Base-by-base conservation (phyloP, 2,797 vertebrate species). In the Sciurus carolinensis region DNA sequence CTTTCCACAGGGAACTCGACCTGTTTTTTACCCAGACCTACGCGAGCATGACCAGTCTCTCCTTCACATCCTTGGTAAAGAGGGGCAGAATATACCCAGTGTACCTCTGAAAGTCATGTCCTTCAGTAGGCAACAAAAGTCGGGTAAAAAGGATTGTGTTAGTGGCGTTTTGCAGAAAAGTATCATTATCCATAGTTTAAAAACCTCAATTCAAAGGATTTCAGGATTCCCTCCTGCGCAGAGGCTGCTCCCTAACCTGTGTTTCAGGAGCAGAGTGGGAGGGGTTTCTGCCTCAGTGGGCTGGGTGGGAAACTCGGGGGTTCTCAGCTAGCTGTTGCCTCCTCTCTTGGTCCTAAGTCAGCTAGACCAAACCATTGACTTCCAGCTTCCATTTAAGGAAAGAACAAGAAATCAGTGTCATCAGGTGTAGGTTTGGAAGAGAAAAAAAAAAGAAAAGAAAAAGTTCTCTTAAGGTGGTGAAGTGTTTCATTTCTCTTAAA, bases 201-300 rank as follows among this genome's bases (percentile, higher is more conserved):
- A 79, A 42, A 47, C 26, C 7, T 36, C 39, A 59, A 9, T 5
- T 8, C 26, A 52, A 7, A 71, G 44, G 30, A 30, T 28, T 5
- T 26, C 36, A 26, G 67, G 44, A 62, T 54, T 7, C 13, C n/a
- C 11, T 64, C 75, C 59, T 47, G 30, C 33, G 18, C 18, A 82
- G 30, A 87, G 17, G 1, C 11, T 33, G 50, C 7, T n/a, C 15
- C 42, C 62, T 71, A 20, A 18, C 18, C 26, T 12, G 24, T 9
- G 7, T 6, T 6, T 20, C 17, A 4, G 8, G 4, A 30, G 8
- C 52, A 18, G 13, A 4, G 15, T 28, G 5, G 28, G 13, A 36
- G 44, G 10, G 24, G 20, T 30, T 50, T 76, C 42, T 33, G 69
- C 18, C 24, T 94, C 12, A 6, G 9, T 44, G 75, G 10, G 17